Evolutionary conservation across 2,113 vertebrate species (phyloP).

Genomic region (Scophthalmus maximus): DNA sequence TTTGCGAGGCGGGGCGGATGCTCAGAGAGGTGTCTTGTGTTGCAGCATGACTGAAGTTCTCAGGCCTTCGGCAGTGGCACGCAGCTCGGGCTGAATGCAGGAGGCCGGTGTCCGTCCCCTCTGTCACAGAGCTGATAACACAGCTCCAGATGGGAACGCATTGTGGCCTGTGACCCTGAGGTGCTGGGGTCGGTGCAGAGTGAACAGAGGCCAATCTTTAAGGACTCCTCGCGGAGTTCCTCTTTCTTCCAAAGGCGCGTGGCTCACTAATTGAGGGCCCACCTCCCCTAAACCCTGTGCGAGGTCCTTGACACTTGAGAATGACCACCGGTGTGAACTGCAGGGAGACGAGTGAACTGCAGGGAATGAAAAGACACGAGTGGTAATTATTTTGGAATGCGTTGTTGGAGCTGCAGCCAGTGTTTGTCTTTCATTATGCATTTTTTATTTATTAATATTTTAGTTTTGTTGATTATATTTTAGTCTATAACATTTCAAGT

Average conservation of each 20-base stretch:
- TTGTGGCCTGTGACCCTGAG: constrained; percentile 70
- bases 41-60: constrained; percentile 52
- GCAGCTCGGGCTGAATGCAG: constrained; percentile 49
- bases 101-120: constrained; percentile 43
- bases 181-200: constrained; percentile 56
- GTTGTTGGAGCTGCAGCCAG: constrained; percentile 7
- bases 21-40: constrained; percentile 37
- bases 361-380: constrained; percentile 7
- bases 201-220: constrained; percentile 72
- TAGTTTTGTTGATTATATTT: no score
- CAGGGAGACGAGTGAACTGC: neutral
- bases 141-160: constrained; percentile 59
- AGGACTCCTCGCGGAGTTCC: constrained; percentile 74
- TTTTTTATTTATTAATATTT: no score
- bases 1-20: constrained; percentile 33
- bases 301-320: constrained; percentile 59
- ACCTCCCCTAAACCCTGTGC: constrained; percentile 52
- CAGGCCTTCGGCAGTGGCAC: constrained; percentile 63
- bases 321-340: constrained; percentile 40
- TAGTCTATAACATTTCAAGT: no score
- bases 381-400: constrained; percentile 9
- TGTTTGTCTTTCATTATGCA: no score
- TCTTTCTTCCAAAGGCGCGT: constrained; percentile 68
- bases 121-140: constrained; percentile 52
- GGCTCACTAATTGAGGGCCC: constrained; percentile 77